Evolutionary conservation across 2,888 invertebrate genomes (phyloP).

Genomic region (Sympetrum striolatum): DNA sequence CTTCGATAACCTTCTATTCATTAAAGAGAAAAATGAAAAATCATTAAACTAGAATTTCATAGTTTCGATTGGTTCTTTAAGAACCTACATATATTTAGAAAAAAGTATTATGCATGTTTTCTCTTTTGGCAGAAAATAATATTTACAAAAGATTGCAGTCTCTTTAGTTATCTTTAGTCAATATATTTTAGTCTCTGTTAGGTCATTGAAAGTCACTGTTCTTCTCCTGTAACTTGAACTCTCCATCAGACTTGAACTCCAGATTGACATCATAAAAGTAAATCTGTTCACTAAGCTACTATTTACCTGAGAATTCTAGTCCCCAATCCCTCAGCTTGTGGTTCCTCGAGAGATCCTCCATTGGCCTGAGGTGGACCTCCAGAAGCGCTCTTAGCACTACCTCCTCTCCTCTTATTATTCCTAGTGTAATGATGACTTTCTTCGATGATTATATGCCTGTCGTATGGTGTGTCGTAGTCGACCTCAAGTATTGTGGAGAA

Average conservation of each 20-base stretch:
- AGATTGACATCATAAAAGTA: too few species aligned
- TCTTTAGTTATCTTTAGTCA: too few species aligned
- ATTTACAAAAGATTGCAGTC: too few species aligned
- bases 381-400: conserved; percentile 52
- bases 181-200: too few species aligned
- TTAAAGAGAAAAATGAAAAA: not conserved
- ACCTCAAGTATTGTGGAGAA: conserved; percentile 91
- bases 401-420: conserved; percentile 68
- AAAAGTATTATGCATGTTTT: too few species aligned
- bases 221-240: too few species aligned
- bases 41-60: too few species aligned
- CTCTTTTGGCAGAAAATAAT: too few species aligned
- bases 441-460: conserved; percentile 88
- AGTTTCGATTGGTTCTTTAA: too few species aligned
- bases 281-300: conserved; percentile 48
- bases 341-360: conserved; percentile 31
- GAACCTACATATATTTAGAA: too few species aligned
- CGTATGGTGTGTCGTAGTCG: conserved; percentile 93
- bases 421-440: conserved; percentile 76
- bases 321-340: conserved; percentile 58
- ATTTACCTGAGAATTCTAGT: conserved; percentile 73
- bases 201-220: too few species aligned
- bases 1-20: conserved; percentile 54
- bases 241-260: too few species aligned
- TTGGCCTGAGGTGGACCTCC: not conserved